Conservation (phyloP, 2,888 invertebrate genomes). For the Noctuana brunneofusca region DNA sequence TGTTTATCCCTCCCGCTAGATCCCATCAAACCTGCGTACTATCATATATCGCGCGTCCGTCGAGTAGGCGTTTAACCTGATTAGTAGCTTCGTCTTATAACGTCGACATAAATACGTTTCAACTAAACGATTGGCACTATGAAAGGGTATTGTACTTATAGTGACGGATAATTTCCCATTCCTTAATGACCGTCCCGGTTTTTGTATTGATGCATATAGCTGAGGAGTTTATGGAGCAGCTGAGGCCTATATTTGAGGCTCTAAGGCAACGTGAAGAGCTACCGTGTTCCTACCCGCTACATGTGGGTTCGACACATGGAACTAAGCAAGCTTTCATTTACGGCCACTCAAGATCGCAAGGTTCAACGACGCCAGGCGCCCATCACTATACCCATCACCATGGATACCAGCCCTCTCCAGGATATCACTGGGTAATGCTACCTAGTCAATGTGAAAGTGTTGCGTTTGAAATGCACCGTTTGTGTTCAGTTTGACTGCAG, state of each 20-base stretch:
- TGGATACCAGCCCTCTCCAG: conserved; percentile 88
- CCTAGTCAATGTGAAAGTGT: conserved; percentile 68
- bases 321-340: conserved; percentile 84
- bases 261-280: conserved; percentile 95
- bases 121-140: conserved; percentile 79
- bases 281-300: conserved; percentile 95
- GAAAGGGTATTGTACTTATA: conserved; percentile 57
- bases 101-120: conserved; percentile 60
- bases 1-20: conserved; percentile 71
- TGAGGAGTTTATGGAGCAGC: conserved; percentile 96
- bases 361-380: conserved; percentile 85
- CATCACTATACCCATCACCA: conserved; percentile 85
- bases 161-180: conserved; percentile 54
- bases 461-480: conserved; percentile 58
- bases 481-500: conserved; percentile 55
- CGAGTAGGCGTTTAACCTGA: conserved; percentile 73
- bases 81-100: conserved; percentile 58
- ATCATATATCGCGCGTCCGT: conserved; percentile 62
- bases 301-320: conserved; percentile 89
- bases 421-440: conserved; percentile 89
- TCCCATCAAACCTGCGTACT: conserved; percentile 49
- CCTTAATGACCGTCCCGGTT: conserved; percentile 75
- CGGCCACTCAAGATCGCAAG: conserved; percentile 84
- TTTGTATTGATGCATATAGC: conserved; percentile 85
- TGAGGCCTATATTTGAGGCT: conserved; percentile 97